These are phyloP conservation scores for Drosophila eugracilis DNA, from an alignment of 1,140 invertebrate genomes.

Conservation along the genomic window DNA sequence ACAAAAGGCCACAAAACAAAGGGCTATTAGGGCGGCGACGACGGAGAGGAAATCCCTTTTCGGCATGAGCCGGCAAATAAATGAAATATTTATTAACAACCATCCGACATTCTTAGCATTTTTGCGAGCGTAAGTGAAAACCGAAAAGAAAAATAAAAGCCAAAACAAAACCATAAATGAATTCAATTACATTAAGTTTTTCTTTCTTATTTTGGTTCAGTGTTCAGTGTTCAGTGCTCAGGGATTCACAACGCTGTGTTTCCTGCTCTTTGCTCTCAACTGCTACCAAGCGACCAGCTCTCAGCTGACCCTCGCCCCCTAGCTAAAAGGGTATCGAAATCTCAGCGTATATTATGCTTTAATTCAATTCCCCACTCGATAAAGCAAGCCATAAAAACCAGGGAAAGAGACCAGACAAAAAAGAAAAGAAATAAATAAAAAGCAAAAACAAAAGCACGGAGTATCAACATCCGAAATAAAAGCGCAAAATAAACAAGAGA, in stretches of 20 bases:
- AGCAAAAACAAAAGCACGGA: conserved; percentile 10
- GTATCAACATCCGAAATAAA: conserved; percentile 60
- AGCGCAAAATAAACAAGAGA: conserved; percentile 75
- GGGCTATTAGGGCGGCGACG: conserved; percentile 16
- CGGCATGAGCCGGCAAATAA: conserved; percentile 65
- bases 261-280: background rate
- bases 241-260: no score
- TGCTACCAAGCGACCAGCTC: background rate
- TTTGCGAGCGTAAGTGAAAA: conserved; percentile 70
- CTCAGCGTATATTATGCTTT: conserved; percentile 62
- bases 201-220: conserved; percentile 34
- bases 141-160: conserved; percentile 53
- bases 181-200: conserved; percentile 83
- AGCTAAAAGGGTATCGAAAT: conserved; percentile 56
- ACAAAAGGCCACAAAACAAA: conserved; percentile 75
- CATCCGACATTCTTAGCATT: conserved; percentile 74
- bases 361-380: conserved; percentile 51
- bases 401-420: conserved; percentile 17
- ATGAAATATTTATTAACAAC: conserved; percentile 82
- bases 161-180: conserved; percentile 83
- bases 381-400: conserved; percentile 60
- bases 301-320: conserved; percentile 42
- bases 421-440: conserved; percentile 12
- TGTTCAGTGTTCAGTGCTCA: conserved; percentile 5
- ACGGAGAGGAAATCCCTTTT: conserved; percentile 40